These are phyloP conservation scores for Hirtodrosophila alboralis DNA, from an alignment of 2,888 invertebrate genomes.

Conservation along the genomic window DNA sequence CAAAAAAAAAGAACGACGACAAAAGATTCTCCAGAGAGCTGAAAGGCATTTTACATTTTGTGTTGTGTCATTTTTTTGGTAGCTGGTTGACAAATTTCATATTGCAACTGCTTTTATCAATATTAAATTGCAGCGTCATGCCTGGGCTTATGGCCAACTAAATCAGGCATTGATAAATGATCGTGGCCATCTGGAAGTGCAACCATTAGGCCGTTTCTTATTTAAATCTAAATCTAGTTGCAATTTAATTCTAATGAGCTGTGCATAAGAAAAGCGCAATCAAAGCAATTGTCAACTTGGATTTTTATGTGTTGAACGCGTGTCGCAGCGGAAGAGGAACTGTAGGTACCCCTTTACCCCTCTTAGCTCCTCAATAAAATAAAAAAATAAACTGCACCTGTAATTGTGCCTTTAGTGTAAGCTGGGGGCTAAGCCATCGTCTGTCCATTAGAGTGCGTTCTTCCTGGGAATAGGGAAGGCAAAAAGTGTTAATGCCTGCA, in stretches of 20 bases:
- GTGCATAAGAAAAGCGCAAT: conserved; percentile 11
- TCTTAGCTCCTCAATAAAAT: too few relatives aligned
- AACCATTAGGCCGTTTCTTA: conserved; percentile 23
- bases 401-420: conserved; percentile 2
- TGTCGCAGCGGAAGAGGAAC: conserved; percentile 29
- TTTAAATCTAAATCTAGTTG: conserved; percentile 11
- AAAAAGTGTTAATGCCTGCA: conserved; percentile 52
- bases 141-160: conserved; percentile 31
- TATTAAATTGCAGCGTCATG: conserved; percentile 38
- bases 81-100: conserved; percentile 62
- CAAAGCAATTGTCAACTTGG: conserved; percentile 29
- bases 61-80: conserved; percentile 66
- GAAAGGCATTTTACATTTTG: conserved; percentile 49
- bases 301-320: conserved; percentile 37
- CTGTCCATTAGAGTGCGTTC: conserved; percentile 14
- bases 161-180: conserved; percentile 58
- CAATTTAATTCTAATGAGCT: conserved; percentile 26
- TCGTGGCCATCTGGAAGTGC: conserved; percentile 7
- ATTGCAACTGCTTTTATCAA: conserved; percentile 25
- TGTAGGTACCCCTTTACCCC: not conserved
- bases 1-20: too few relatives aligned
- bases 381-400: not conserved
- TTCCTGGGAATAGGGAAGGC: conserved; percentile 6
- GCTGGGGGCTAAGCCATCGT: not conserved
- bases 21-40: conserved; percentile 45